Conservation (phyloP, 1,140 invertebrate genomes). For the Ectropis grisescens region DNA sequence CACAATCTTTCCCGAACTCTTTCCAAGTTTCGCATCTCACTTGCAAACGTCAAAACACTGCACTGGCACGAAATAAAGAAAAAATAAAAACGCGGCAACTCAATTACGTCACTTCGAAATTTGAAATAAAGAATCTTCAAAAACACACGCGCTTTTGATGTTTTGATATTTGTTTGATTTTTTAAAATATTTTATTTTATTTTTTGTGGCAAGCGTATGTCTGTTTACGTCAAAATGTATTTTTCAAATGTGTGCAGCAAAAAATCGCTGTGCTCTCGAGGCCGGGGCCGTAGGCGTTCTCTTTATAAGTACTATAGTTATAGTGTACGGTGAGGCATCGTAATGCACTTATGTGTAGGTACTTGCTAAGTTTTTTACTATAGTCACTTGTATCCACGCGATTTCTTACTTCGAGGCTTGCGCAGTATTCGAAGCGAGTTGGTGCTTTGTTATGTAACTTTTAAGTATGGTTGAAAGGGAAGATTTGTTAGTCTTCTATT, state of each 20-base stretch:
- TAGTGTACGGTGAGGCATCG: slow-evolving; percentile 37
- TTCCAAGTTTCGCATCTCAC: too few species aligned
- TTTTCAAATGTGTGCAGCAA: slow-evolving; percentile 64
- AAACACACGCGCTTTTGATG: too few species aligned
- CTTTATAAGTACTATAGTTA: slow-evolving; percentile 60
- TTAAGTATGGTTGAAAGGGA: slow-evolving; percentile 1
- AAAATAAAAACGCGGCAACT: not conserved
- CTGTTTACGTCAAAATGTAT: slow-evolving; percentile 64
- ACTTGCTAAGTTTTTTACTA: slow-evolving; percentile 66
- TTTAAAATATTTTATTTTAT: too few species aligned
- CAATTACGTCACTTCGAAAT: not conserved
- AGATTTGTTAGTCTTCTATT: not conserved
- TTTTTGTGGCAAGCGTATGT: slow-evolving; percentile 23
- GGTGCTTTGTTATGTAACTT: slow-evolving; percentile 33
- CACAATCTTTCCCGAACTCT: too few species aligned
- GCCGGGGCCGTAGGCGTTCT: slow-evolving; percentile 54
- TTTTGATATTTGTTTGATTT: too few species aligned
- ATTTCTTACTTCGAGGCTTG: slow-evolving; percentile 55
- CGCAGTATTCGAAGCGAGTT: slow-evolving; percentile 28
- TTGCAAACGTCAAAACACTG: not conserved
- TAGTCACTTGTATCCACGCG: slow-evolving; percentile 54
- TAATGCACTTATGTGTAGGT: slow-evolving; percentile 65
- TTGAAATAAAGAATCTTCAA: not conserved
- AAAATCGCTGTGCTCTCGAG: slow-evolving; percentile 51
- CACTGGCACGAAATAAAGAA: not conserved